Evolutionary conservation across 2,888 invertebrate species (phyloP).

Genomic region (Heliconius hortense): DNA sequence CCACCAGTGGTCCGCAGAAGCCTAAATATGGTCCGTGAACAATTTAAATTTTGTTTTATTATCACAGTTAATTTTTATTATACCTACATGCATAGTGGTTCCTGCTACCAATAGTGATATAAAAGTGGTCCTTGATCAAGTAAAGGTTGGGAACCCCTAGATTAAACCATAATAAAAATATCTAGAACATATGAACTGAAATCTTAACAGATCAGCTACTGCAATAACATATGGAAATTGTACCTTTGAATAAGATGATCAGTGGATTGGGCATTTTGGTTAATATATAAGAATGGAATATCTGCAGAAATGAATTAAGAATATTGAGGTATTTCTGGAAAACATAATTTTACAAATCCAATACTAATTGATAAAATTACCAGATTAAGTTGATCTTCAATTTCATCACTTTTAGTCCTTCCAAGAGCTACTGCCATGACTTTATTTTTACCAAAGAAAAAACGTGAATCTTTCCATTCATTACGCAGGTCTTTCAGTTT

Average conservation of each 20-base stretch:
- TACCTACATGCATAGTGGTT: no score
- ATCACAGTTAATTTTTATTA: no score
- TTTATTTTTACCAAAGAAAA: slow-evolving; percentile 98
- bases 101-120: no score
- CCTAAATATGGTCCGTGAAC: no score
- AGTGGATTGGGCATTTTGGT: not conserved
- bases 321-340: no score
- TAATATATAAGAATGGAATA: not conserved
- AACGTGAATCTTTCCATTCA: slow-evolving; percentile 95
- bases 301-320: not conserved
- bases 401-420: slow-evolving; percentile 90
- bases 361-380: slow-evolving; percentile 52
- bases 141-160: no score
- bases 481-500: slow-evolving; percentile 92
- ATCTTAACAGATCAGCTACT: not conserved
- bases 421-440: slow-evolving; percentile 97
- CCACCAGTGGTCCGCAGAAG: no score
- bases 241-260: not conserved
- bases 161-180: no score
- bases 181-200: not conserved
- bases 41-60: no score
- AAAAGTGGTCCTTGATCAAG: no score
- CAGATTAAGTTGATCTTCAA: slow-evolving; percentile 89
- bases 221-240: not conserved
- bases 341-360: not conserved